Evolutionary conservation across 1,140 invertebrate genomes (phyloP).

Genomic region (Brachionus koreanus): DNA sequence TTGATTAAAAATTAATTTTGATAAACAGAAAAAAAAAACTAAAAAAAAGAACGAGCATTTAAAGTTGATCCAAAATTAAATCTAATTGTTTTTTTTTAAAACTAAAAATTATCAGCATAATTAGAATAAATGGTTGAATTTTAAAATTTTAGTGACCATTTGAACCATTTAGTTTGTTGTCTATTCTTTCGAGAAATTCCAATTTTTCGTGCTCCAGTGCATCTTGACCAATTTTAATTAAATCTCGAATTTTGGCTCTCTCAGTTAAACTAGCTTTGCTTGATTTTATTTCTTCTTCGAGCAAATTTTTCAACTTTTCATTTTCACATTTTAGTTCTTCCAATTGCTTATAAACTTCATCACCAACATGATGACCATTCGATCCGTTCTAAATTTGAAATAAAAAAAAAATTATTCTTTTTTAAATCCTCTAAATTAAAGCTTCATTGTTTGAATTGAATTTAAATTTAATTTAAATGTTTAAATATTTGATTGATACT

Average conservation of each 20-base stretch:
- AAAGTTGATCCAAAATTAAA: neutral
- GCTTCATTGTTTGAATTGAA: too few relatives aligned
- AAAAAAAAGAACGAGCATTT: neutral
- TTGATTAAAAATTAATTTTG: neutral
- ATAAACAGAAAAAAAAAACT: neutral
- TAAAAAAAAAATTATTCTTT: neutral
- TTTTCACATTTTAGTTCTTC: conserved; percentile 11
- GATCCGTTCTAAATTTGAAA: neutral
- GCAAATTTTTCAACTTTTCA: neutral
- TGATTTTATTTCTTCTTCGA: conserved; percentile 39
- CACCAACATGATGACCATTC: neutral
- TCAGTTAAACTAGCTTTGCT: conserved; percentile 12
- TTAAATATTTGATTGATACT: neutral
- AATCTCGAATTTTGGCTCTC: conserved; percentile 11
- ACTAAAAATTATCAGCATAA: conserved; percentile 2
- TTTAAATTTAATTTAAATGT: neutral
- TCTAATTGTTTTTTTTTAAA: conserved; percentile 6
- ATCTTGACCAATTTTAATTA: conserved; percentile 39
- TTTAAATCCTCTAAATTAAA: neutral
- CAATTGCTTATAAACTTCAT: neutral
- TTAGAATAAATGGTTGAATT: neutral
- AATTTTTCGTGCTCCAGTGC: conserved; percentile 24
- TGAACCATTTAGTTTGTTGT: conserved; percentile 1
- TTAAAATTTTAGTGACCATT: neutral
- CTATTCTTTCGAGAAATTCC: conserved; percentile 5